phyloP scores from a whole-genome alignment of 2,797 vertebrate genomes.

The Peromyscus melanophrys region DNA sequence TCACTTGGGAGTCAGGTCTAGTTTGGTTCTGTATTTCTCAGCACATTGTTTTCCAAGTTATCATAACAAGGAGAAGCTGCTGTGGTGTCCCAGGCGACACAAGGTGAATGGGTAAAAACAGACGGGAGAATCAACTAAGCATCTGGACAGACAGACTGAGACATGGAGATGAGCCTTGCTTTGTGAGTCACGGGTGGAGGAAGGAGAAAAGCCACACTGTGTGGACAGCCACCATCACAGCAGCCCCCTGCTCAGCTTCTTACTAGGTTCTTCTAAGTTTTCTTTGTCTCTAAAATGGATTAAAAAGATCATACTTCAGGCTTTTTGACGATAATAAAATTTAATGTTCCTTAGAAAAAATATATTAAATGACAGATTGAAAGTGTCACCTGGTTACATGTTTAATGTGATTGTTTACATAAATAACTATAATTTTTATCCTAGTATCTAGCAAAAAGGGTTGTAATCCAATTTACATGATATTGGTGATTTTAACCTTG shows the following conservation, averaged over 20 bases:
- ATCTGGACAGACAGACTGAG: neutral
- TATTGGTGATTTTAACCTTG: constrained; percentile 57
- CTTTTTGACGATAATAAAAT: constrained; percentile 31
- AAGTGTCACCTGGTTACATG: neutral
- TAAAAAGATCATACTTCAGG: neutral
- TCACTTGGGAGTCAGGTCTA: constrained; percentile 77
- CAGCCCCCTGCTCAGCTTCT: neutral
- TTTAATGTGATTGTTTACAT: constrained; percentile 50
- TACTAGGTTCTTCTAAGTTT: constrained; percentile 48
- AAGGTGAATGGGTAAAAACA: constrained; percentile 47
- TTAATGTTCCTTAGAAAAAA: constrained; percentile 43
- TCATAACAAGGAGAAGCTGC: constrained; percentile 57
- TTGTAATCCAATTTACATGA: constrained; percentile 2
- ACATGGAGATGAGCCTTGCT: neutral
- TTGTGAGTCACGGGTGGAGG: neutral
- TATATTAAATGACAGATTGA: constrained; percentile 43
- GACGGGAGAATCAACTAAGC: neutral
- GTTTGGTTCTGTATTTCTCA: constrained; percentile 49
- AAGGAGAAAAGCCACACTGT: neutral
- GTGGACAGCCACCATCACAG: neutral
- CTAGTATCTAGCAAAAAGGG: constrained; percentile 52
- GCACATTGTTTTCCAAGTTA: constrained; percentile 60
- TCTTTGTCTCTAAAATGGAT: constrained; percentile 64
- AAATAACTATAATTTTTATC: constrained; percentile 49
- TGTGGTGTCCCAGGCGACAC: neutral